Percentiles rank a stretch among this genome's conserved stretches.
Evolutionary conservation across 53 echinoderm and acorn worm genomes (phyloP).

Genomic region (Paracentrotus lividus): DNA sequence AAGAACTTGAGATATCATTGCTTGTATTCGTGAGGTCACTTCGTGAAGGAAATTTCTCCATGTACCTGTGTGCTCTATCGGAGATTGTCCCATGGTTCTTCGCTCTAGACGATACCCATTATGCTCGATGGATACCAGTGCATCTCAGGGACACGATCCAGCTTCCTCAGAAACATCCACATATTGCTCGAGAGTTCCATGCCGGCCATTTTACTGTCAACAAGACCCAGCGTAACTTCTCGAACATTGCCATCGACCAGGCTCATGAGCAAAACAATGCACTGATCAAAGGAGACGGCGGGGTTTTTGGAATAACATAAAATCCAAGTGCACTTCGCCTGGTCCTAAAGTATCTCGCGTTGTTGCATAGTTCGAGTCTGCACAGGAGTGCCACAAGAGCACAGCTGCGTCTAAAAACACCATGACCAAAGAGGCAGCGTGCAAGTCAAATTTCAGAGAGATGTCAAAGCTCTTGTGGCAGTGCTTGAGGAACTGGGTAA

Average conservation of each 20-base stretch:
- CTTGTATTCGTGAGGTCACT: slow-evolving; percentile 56
- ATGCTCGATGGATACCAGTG: slow-evolving; percentile 81
- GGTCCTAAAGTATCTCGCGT: slow-evolving; percentile 61
- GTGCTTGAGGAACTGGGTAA: slow-evolving; percentile 77
- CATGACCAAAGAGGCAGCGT: slow-evolving; percentile 73
- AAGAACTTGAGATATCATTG: slow-evolving; percentile 57
- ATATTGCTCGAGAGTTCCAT: slow-evolving; percentile 67
- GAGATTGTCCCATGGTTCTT: slow-evolving; percentile 78
- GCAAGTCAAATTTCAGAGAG: slow-evolving; percentile 58
- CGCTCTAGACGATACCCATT: slow-evolving; percentile 73
- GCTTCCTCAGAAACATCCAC: slow-evolving; percentile 58
- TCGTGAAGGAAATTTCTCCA: slow-evolving; percentile 62
- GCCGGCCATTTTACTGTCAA: slow-evolving; percentile 53
- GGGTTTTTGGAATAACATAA: slow-evolving; percentile 61
- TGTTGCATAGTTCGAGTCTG: slow-evolving; percentile 29
- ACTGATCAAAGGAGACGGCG: slow-evolving; percentile 70
- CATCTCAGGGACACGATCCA: slow-evolving; percentile 72
- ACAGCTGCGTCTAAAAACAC: slow-evolving; percentile 54
- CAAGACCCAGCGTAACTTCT: slow-evolving; percentile 71
- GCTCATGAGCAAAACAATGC: slow-evolving; percentile 81
- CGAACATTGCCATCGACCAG: slow-evolving; percentile 76
- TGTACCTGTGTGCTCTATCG: slow-evolving; percentile 73
- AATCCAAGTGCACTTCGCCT: slow-evolving; percentile 64
- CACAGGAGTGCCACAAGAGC: neutral
- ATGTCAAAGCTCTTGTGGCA: slow-evolving; percentile 65